Base-by-base conservation (phyloP, 2,113 vertebrate genomes). In the Geococcyx californianus region DNA sequence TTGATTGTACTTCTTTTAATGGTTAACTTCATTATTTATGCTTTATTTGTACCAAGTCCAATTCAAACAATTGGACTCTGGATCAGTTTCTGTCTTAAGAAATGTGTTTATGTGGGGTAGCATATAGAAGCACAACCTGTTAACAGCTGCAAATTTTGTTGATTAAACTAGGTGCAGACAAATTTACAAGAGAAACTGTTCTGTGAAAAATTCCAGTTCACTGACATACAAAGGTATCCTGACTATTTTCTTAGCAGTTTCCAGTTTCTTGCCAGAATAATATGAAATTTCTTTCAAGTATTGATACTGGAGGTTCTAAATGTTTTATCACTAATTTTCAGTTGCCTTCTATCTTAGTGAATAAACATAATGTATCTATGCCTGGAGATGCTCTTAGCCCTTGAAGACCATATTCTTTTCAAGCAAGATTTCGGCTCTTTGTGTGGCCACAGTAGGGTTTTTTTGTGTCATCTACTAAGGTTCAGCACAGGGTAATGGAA, bases 121-220 rank as follows among this genome's bases (percentile, higher is more conserved):
- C 56, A 69, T 92, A 92, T 72, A 89, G 90, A 95, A 96, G 68
- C 73, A 84, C 54, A 96, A 59, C 87, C 85, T 97, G 82, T 93
- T 97, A 97, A 97, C 78, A 96, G 93, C 95, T 97, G 66, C 92
- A 96, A 96, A 96, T 97, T 96, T 93, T 69, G 88, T 95, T 97
- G 93, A 97, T 98, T 97, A 97, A 97, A 80, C 62, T 93, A 76
- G 89, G 54, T 96, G 93, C 74, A 91, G 96, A 96, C 80, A 97
- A 96, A 97, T 97, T 98, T 97, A 97, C 82, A 92, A 91, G 88
- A 84, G 54, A 47, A 95, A 89, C 83, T 85, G 63, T 92, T 95
- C 68, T 2, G 12, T 97, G 95, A 94, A 96, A 95, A 95, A 94
- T 96, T 94, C 78, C 95, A 94, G 55, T 89, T 94, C 79, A 76